Evolutionary conservation across 2,113 vertebrate genomes (phyloP).

Genomic region (Hoplias malabaricus): DNA sequence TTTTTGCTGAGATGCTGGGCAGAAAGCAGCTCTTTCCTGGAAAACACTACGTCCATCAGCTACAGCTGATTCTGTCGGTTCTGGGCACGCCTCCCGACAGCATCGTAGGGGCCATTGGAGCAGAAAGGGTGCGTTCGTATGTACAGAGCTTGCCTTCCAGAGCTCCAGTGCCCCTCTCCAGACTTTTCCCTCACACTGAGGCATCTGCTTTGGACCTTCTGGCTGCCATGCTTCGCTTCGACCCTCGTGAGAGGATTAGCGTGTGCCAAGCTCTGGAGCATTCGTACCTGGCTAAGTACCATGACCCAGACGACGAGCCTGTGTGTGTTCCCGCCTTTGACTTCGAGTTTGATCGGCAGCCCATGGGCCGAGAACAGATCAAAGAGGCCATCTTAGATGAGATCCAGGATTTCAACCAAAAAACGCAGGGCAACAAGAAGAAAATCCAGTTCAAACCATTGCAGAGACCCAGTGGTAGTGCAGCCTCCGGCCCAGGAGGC

Average conservation of each 20-base stretch:
- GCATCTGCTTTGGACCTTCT: conserved; percentile 79
- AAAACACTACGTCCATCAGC: conserved; percentile 89
- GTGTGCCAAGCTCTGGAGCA: conserved; percentile 84
- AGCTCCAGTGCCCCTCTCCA: conserved; percentile 77
- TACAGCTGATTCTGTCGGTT: conserved; percentile 89
- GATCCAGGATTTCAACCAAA: conserved; percentile 86
- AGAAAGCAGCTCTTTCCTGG: conserved; percentile 91
- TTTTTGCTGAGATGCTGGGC: conserved; percentile 94
- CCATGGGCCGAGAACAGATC: conserved; percentile 81
- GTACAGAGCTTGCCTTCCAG: conserved; percentile 85
- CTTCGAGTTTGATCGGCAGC: conserved; percentile 87
- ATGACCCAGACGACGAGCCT: conserved; percentile 90
- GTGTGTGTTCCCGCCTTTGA: conserved; percentile 92
- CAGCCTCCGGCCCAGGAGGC: background rate
- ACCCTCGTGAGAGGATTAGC: conserved; percentile 80
- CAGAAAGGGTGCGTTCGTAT: conserved; percentile 87
- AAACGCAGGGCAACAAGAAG: conserved; percentile 78
- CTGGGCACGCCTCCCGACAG: conserved; percentile 84
- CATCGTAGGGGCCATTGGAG: conserved; percentile 84
- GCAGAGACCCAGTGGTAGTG: conserved; percentile 61
- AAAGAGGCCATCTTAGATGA: conserved; percentile 91
- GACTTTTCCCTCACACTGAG: conserved; percentile 81
- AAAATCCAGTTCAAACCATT: conserved; percentile 84
- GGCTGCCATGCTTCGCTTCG: conserved; percentile 82
- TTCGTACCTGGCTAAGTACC: conserved; percentile 88